These are phyloP conservation scores for Drosophila subquinaria DNA, from an alignment of 2,888 invertebrate species.

Conservation along the genomic window DNA sequence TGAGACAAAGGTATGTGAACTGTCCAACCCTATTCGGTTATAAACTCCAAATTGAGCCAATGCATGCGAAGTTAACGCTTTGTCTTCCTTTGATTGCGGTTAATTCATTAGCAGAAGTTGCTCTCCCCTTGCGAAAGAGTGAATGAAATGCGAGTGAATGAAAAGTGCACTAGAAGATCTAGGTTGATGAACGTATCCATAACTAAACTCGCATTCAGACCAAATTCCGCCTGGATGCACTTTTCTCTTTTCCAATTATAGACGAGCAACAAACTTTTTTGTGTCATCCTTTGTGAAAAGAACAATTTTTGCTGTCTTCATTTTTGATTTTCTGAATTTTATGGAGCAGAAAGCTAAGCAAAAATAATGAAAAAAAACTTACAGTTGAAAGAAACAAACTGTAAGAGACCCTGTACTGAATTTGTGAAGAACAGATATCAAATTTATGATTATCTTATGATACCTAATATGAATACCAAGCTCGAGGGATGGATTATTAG, in stretches of 20 bases:
- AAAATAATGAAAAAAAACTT: not conserved
- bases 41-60: conserved; percentile 8
- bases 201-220: conserved; percentile 7
- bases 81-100: conserved; percentile 12
- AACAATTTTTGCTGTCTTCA: conserved; percentile 3
- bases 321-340: conserved; percentile 17
- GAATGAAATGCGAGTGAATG: conserved; percentile 23
- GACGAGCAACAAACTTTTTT: conserved; percentile 60
- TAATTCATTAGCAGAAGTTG: conserved; percentile 43
- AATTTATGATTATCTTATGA: too few relatives aligned
- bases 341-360: not conserved
- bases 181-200: conserved; percentile 21
- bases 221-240: conserved; percentile 45
- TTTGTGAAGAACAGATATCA: not conserved
- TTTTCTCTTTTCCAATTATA: conserved; percentile 69
- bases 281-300: conserved; percentile 40
- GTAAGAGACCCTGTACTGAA: not conserved
- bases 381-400: not conserved
- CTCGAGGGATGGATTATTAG: too few relatives aligned
- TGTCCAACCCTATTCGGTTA: conserved; percentile 28
- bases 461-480: too few relatives aligned
- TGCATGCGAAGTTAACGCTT: conserved; percentile 2
- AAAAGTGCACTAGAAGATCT: conserved; percentile 39
- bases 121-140: conserved; percentile 12
- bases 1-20: conserved; percentile 34